Conservation (phyloP, 2,797 vertebrate species). For the Anniella stebbinsi region DNA sequence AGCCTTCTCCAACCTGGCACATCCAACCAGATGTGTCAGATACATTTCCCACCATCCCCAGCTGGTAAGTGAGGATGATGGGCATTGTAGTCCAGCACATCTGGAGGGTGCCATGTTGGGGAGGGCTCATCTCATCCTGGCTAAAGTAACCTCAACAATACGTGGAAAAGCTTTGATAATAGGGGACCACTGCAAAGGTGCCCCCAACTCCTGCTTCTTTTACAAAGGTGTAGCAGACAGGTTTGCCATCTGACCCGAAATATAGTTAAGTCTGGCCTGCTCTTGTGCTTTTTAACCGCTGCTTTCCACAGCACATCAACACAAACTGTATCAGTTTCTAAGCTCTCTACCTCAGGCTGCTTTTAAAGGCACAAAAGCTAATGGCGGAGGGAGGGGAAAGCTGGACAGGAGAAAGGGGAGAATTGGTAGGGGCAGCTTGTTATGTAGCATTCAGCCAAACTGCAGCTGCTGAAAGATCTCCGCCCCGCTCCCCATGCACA, state of each 20-base stretch:
- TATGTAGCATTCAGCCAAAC: neutral
- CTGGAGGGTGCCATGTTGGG: neutral
- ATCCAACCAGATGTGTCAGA: neutral
- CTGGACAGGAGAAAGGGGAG: neutral
- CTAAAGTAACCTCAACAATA: neutral
- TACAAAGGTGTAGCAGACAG: neutral
- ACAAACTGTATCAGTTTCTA: neutral
- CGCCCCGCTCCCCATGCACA: neutral
- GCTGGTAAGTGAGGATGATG: no score
- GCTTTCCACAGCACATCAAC: no score
- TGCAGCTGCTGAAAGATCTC: neutral
- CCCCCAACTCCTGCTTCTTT: neutral
- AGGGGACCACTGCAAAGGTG: neutral
- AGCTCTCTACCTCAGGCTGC: neutral
- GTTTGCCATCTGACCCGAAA: neutral
- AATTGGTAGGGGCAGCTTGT: neutral
- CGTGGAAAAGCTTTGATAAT: neutral
- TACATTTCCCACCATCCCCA: neutral
- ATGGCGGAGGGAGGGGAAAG: no score
- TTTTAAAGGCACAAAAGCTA: neutral
- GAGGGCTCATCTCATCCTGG: neutral
- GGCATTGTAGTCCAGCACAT: no score
- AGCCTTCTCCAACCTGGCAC: no score
- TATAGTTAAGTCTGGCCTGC: neutral
- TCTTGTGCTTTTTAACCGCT: neutral